These are phyloP conservation scores for Emmelina monodactyla DNA, from an alignment of 2,888 invertebrate species.

Conservation along the genomic window DNA sequence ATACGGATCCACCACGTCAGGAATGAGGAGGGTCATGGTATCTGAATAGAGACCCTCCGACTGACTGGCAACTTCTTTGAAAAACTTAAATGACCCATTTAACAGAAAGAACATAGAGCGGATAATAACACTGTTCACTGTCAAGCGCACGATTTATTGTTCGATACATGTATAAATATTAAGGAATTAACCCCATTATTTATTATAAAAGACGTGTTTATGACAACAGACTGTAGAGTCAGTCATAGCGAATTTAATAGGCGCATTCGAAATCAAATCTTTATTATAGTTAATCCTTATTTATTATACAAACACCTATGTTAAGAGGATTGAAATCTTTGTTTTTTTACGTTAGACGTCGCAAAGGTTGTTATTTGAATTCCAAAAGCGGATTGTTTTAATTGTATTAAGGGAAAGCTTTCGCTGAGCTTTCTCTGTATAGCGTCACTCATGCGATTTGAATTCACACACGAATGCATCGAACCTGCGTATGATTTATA, in stretches of 20 bases:
- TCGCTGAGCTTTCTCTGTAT: background rate
- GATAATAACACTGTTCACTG: too few species aligned
- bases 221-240: constrained; percentile 38
- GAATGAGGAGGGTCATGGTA: constrained; percentile 42
- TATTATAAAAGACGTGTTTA: constrained; percentile 27
- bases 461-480: constrained; percentile 44
- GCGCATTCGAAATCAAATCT: constrained; percentile 30
- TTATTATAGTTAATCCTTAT: constrained; percentile 39
- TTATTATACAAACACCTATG: constrained; percentile 27
- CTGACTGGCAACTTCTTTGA: constrained; percentile 54
- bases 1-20: constrained; percentile 29
- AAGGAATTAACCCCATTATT: constrained; percentile 38
- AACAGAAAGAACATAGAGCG: too few species aligned
- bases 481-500: constrained; percentile 64
- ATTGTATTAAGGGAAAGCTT: background rate
- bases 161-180: constrained; percentile 15
- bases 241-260: constrained; percentile 26
- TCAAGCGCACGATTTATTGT: constrained; percentile 9
- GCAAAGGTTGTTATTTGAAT: background rate
- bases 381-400: too few species aligned
- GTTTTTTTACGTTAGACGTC: background rate
- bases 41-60: constrained; percentile 8
- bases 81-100: too few species aligned
- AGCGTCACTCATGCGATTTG: constrained; percentile 14
- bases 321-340: background rate